Evolutionary conservation across 2,888 invertebrate genomes (phyloP).

Genomic region (Linyphia triangularis): DNA sequence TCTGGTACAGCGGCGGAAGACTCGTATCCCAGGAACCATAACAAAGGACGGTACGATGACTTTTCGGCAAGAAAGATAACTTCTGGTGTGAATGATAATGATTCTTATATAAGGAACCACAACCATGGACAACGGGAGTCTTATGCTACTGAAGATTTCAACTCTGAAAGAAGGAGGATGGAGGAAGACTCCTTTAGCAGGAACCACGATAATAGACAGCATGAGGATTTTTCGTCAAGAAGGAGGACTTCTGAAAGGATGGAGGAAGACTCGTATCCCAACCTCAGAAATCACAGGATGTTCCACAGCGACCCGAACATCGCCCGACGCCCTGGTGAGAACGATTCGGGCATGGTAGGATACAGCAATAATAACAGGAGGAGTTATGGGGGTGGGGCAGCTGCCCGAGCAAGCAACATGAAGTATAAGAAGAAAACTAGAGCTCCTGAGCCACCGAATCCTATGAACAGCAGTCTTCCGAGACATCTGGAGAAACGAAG

Average conservation of each 20-base stretch:
- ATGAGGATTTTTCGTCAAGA: too few species aligned
- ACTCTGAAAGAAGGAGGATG: background rate
- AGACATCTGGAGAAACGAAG: background rate
- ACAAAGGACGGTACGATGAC: too few species aligned
- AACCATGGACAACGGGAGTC: constrained; percentile 69
- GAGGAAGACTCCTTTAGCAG: constrained; percentile 11
- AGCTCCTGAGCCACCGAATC: constrained; percentile 55
- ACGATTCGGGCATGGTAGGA: background rate
- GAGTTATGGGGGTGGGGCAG: constrained; percentile 31
- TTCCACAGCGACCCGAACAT: constrained; percentile 70
- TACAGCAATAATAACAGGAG: constrained; percentile 29
- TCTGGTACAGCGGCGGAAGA: background rate
- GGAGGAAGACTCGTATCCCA: constrained; percentile 50
- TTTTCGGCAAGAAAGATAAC: too few species aligned
- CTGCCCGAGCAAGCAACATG: constrained; percentile 48
- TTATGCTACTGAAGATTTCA: constrained; percentile 41
- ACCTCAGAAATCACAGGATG: constrained; percentile 52
- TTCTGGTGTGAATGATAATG: constrained; percentile 52
- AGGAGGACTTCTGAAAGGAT: constrained; percentile 48
- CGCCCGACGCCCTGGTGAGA: background rate
- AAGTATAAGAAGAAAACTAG: constrained; percentile 60
- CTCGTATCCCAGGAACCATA: too few species aligned
- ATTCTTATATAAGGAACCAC: too few species aligned
- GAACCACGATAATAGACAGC: too few species aligned
- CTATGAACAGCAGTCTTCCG: constrained; percentile 5